A percentile compares a stretch with the other conserved stretches of the same genome.
These are phyloP conservation scores for Pinna nobilis DNA, from an alignment of 1,140 invertebrate species.

Conservation along the genomic window DNA sequence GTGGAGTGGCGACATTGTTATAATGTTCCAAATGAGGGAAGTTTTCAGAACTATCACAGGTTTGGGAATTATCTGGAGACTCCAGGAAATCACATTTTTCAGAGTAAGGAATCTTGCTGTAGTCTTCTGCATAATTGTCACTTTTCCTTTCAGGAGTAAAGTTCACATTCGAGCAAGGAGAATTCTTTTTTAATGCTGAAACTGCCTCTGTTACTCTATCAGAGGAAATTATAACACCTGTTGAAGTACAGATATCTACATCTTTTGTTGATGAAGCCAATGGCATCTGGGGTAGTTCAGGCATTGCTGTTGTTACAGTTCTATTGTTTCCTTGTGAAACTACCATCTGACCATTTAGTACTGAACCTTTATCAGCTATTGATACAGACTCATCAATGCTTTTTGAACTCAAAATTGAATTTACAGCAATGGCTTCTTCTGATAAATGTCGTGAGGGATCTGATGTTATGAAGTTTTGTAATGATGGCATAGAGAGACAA, in stretches of 20 bases:
- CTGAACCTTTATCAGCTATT: background rate
- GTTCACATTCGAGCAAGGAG: background rate
- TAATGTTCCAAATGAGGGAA: background rate
- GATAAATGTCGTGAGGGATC: too few relatives aligned
- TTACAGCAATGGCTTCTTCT: too few relatives aligned
- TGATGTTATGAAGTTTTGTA: conserved; percentile 5
- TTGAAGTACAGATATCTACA: background rate
- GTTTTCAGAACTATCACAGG: background rate
- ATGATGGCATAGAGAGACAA: background rate
- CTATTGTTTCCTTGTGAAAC: too few relatives aligned
- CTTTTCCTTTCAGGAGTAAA: background rate
- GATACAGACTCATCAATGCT: background rate
- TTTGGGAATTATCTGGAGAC: background rate
- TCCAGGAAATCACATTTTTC: conserved; percentile 1
- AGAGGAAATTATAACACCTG: background rate
- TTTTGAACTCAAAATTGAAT: background rate
- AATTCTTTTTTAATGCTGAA: background rate
- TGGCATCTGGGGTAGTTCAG: background rate
- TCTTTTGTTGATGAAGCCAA: background rate
- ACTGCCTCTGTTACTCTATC: background rate
- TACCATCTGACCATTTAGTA: background rate
- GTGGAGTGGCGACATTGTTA: background rate
- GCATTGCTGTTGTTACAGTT: background rate
- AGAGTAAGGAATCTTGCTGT: conserved; percentile 8
- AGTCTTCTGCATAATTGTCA: background rate